phyloP scores from a whole-genome alignment of 2,797 vertebrate genomes.

The Helicolenus hilgendorfi region DNA sequence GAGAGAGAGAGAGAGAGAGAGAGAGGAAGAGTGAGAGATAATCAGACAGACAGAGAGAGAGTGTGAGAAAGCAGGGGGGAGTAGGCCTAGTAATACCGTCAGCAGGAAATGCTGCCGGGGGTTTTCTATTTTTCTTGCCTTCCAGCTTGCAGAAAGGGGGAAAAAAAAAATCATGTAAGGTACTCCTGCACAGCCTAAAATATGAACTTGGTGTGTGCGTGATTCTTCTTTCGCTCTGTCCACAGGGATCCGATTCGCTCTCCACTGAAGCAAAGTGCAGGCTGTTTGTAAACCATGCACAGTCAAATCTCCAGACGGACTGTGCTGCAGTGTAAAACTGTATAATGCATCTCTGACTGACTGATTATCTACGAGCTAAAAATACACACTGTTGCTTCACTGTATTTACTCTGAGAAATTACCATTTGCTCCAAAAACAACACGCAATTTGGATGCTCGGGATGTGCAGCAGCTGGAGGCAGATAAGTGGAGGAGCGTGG shows the following conservation, averaged over 20 bases:
- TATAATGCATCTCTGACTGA: slow-evolving; percentile 69
- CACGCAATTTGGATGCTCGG: slow-evolving; percentile 4
- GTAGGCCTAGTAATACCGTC: slow-evolving; percentile 37
- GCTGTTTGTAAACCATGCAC: slow-evolving; percentile 66
- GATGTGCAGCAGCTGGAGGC: slow-evolving; percentile 50
- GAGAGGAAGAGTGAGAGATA: slow-evolving; percentile 19
- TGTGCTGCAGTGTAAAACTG: slow-evolving; percentile 53
- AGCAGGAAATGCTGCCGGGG: slow-evolving; percentile 64
- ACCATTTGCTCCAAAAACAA: slow-evolving; percentile 46
- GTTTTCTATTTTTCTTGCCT: slow-evolving; percentile 59
- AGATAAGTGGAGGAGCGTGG: slow-evolving; percentile 41
- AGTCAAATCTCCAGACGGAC: slow-evolving; percentile 37
- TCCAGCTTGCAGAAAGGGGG: slow-evolving; percentile 11
- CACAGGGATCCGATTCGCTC: slow-evolving; percentile 57
- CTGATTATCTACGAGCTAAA: slow-evolving; percentile 72
- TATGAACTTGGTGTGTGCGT: slow-evolving; percentile 62
- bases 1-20: background rate
- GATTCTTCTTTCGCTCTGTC: slow-evolving; percentile 54
- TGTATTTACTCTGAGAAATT: slow-evolving; percentile 60
- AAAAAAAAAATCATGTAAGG: slow-evolving; percentile 34
- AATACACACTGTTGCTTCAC: slow-evolving; percentile 51
- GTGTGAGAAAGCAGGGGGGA: background rate
- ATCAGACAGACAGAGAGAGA: slow-evolving; percentile 36
- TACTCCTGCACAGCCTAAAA: slow-evolving; percentile 42
- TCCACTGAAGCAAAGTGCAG: slow-evolving; percentile 62